Conservation (phyloP, 2,113 vertebrate species). For the Gymnarchus niloticus region DNA sequence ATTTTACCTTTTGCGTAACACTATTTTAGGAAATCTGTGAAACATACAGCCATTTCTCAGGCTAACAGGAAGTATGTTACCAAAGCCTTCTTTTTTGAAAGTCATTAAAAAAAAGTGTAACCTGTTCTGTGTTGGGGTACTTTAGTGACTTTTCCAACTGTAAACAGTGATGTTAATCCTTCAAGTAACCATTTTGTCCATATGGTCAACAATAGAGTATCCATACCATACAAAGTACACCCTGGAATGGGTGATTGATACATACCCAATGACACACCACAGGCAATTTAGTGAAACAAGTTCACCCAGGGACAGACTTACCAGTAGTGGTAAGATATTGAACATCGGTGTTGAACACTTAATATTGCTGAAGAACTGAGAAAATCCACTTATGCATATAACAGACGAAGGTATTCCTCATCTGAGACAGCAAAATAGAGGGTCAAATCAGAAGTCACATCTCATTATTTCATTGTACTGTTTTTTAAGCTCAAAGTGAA, state of each 20-base stretch:
- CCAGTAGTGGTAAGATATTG: not conserved
- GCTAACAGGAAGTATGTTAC: not conserved
- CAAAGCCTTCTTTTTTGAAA: not conserved
- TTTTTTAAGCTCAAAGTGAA: not conserved
- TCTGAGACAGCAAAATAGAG: not conserved
- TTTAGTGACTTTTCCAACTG: no score
- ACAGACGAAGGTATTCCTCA: not conserved
- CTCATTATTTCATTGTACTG: not conserved
- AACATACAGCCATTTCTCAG: not conserved
- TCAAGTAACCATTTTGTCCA: no score
- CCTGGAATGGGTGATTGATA: not conserved
- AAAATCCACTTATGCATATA: no score
- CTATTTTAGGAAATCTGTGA: slow-evolving; percentile 9
- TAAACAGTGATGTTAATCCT: no score
- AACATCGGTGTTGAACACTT: not conserved
- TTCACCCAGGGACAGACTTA: not conserved
- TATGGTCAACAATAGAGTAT: no score
- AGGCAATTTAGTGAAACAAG: not conserved
- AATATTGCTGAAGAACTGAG: no score
- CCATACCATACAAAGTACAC: no score
- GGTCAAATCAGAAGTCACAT: not conserved
- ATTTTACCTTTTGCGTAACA: slow-evolving; percentile 8
- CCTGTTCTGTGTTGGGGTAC: not conserved
- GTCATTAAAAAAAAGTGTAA: not conserved
- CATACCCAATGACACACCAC: not conserved